phyloP scores from a whole-genome alignment of 2,113 vertebrate genomes.

The Scomber japonicus region DNA sequence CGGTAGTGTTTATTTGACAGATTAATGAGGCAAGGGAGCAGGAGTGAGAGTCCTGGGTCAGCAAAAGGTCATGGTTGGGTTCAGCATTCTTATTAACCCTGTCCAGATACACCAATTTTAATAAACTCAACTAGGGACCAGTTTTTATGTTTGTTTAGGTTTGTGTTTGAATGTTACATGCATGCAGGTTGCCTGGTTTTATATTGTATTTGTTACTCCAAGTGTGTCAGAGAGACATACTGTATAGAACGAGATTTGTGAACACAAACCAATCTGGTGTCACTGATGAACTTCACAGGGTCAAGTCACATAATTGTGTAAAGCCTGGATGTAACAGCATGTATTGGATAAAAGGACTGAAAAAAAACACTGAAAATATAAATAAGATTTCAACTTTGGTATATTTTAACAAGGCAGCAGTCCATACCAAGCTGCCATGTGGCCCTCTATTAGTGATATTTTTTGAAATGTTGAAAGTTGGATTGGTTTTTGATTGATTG shows the following conservation, averaged over 20 bases:
- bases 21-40: constrained; percentile 69
- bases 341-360: no score
- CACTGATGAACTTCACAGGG: background rate
- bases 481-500: no score
- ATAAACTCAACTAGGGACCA: constrained; percentile 44
- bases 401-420: constrained; percentile 23
- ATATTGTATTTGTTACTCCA: constrained; percentile 34
- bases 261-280: background rate
- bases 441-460: background rate
- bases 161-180: constrained; percentile 2
- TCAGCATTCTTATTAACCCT: constrained; percentile 71
- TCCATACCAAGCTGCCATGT: constrained; percentile 1
- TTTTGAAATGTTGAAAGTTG: background rate
- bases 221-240: background rate
- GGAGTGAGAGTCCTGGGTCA: constrained; percentile 45
- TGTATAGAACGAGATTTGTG: background rate
- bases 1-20: constrained; percentile 63
- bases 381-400: constrained; percentile 4
- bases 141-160: constrained; percentile 4
- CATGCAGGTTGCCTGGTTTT: constrained; percentile 12
- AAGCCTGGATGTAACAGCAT: constrained; percentile 1
- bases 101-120: constrained; percentile 57
- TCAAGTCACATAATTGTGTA: constrained; percentile 23
- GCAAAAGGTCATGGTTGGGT: constrained; percentile 33
- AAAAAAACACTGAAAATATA: background rate